Percentiles rank a stretch among this genome's conserved stretches.
These are phyloP conservation scores for Dioctria linearis DNA, from an alignment of 2,888 invertebrate species.

Conservation along the genomic window DNA sequence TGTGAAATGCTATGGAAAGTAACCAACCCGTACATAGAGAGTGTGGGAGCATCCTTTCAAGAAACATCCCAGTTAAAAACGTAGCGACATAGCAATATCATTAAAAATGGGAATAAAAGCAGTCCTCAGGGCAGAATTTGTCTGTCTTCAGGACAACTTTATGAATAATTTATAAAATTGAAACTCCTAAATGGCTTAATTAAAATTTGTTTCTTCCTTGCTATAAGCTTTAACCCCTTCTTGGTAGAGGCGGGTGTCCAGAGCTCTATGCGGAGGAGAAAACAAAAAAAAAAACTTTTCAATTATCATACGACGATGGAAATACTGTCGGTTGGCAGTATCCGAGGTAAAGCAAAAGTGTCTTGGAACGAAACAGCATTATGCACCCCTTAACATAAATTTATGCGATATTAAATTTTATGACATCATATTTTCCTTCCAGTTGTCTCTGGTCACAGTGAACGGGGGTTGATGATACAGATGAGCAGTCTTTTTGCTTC, in stretches of 20 bases:
- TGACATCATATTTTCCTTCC: constrained; percentile 10
- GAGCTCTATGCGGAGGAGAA: not conserved
- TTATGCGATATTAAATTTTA: constrained; percentile 39
- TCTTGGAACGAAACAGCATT: constrained; percentile 37
- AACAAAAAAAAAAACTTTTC: constrained; percentile 56
- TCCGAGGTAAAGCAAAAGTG: constrained; percentile 26
- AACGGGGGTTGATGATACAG: no score
- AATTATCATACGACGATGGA: constrained; percentile 52
- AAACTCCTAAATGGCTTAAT: constrained; percentile 57
- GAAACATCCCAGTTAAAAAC: constrained; percentile 8
- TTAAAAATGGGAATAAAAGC: constrained; percentile 40
- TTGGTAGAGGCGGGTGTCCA: constrained; percentile 6
- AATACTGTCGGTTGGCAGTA: not conserved
- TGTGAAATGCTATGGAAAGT: no score
- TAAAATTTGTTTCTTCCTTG: constrained; percentile 55
- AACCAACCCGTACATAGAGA: no score
- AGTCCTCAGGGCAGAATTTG: constrained; percentile 41
- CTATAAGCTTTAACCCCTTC: constrained; percentile 41
- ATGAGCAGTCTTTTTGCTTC: no score
- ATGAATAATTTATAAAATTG: constrained; percentile 58
- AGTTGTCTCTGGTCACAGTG: constrained; percentile 7
- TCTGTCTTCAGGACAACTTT: constrained; percentile 49
- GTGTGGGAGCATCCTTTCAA: no score
- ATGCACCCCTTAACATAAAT: constrained; percentile 41
- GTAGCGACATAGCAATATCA: constrained; percentile 26